Conservation (phyloP, 2,797 vertebrate species). For the Momotus momota region DNA sequence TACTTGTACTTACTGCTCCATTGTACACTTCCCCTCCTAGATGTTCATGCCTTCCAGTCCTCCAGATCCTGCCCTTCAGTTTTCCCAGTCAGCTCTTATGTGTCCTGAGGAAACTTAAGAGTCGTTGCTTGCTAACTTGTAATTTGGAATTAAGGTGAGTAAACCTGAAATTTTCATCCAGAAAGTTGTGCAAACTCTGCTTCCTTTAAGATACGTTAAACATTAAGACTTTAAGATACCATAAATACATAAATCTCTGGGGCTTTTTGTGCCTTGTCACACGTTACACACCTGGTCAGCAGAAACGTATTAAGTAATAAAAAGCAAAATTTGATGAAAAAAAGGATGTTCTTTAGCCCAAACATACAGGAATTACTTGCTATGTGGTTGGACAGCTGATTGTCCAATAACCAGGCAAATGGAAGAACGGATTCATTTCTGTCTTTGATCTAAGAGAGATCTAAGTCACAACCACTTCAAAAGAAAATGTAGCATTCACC, state of each 20-base stretch:
- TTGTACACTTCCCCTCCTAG: neutral
- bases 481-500: neutral
- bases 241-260: neutral
- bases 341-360: neutral
- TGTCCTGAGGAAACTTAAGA: neutral
- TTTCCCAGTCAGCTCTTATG: neutral
- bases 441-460: neutral
- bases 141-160: neutral
- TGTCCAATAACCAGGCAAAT: neutral
- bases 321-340: neutral
- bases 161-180: neutral
- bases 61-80: neutral
- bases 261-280: neutral
- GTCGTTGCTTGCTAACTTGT: neutral
- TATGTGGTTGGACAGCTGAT: neutral
- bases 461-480: neutral
- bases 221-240: neutral
- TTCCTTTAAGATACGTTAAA: neutral
- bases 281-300: neutral
- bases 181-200: neutral
- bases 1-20: neutral
- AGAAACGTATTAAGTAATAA: neutral
- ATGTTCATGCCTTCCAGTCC: neutral
- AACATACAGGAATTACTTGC: neutral
- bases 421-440: neutral